Evolutionary conservation across 2,888 invertebrate species (phyloP).

Genomic region (Spodoptera littoralis): DNA sequence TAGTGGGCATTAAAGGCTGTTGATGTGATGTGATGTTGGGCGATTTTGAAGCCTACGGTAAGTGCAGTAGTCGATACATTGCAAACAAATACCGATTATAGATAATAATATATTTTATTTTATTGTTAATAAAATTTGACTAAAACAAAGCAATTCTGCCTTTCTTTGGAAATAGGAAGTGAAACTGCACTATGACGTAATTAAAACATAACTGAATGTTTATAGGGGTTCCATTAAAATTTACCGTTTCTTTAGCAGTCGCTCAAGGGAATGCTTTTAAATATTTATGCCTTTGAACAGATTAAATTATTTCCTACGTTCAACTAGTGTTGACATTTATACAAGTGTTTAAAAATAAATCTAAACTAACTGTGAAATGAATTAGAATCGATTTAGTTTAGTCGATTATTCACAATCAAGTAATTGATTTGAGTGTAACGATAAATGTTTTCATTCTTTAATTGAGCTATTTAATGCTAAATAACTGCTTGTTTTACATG

Average conservation of each 20-base stretch:
- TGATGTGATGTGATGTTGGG: no score
- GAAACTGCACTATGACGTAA: neutral
- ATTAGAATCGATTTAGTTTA: conserved; percentile 34
- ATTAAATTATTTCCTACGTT: conserved; percentile 74
- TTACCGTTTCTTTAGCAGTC: conserved; percentile 53
- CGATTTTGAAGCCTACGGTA: no score
- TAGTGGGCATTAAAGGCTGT: no score
- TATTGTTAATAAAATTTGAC: no score
- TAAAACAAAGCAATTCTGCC: no score
- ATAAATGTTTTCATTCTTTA: neutral
- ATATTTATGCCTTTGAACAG: conserved; percentile 72
- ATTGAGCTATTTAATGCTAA: conserved; percentile 2
- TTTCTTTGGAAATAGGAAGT: no score
- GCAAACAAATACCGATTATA: no score
- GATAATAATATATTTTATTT: no score
- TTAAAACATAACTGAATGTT: conserved; percentile 10
- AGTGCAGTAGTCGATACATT: no score
- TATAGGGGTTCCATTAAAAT: conserved; percentile 9
- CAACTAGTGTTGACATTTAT: conserved; percentile 68
- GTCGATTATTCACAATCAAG: conserved; percentile 36
- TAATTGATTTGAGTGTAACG: conserved; percentile 23
- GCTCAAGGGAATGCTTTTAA: conserved; percentile 70
- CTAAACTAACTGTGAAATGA: conserved; percentile 43
- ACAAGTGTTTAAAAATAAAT: conserved; percentile 72
- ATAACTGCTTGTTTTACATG: no score